Evolutionary conservation across 2,888 invertebrate genomes (phyloP).

Genomic region (Lacanobia wlatinum): DNA sequence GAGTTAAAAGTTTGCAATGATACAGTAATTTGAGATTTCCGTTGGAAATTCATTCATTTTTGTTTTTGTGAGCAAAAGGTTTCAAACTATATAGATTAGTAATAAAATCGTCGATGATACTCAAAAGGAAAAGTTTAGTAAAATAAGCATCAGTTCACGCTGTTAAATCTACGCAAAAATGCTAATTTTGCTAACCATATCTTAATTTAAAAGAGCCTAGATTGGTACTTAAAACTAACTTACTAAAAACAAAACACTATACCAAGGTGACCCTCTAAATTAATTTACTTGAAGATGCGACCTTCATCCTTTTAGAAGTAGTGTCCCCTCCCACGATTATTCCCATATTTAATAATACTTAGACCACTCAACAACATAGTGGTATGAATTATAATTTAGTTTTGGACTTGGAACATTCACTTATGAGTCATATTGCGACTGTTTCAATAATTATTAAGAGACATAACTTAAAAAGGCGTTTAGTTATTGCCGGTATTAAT

Average conservation of each 20-base stretch:
- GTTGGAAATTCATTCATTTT: too few species aligned
- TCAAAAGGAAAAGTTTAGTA: too few species aligned
- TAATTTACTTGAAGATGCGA: constrained; percentile 47
- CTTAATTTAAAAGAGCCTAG: too few species aligned
- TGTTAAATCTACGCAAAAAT: too few species aligned
- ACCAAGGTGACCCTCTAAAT: constrained; percentile 43
- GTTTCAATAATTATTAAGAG: constrained; percentile 38
- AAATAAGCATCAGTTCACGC: too few species aligned
- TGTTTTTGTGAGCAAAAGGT: too few species aligned
- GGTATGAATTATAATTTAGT: constrained; percentile 47
- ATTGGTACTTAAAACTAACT: not conserved
- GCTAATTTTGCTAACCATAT: too few species aligned
- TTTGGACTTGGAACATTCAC: constrained; percentile 53
- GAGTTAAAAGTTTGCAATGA: too few species aligned
- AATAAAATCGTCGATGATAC: too few species aligned
- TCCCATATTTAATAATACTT: constrained; percentile 52
- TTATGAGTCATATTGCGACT: constrained; percentile 44
- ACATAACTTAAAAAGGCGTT: constrained; percentile 37
- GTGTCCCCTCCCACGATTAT: constrained; percentile 61
- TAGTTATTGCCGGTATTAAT: constrained; percentile 26
- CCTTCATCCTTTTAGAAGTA: constrained; percentile 57
- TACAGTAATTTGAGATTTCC: too few species aligned
- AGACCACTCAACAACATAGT: constrained; percentile 10
- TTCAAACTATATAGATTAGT: too few species aligned
- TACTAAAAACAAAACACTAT: constrained; percentile 4